Percentiles rank a stretch among this genome's conserved stretches.
Conservation (phyloP, 2,888 invertebrate genomes). For the Pocota personata region DNA sequence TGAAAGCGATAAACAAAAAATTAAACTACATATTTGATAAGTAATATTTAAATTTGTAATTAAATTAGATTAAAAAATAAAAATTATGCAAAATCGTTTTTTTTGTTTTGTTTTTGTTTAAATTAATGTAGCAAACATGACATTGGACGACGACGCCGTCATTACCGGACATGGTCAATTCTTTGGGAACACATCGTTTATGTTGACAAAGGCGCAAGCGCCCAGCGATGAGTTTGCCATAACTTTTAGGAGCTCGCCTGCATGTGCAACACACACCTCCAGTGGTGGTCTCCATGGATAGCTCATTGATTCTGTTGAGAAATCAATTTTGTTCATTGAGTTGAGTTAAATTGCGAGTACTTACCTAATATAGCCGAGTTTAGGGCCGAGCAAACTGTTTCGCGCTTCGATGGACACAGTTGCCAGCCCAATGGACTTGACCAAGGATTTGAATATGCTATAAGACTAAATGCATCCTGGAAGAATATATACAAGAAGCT, state of each 20-base stretch:
- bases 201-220: constrained; percentile 97
- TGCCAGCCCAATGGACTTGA: constrained; percentile 98
- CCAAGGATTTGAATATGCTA: constrained; percentile 99
- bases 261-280: constrained; percentile 96
- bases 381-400: constrained; percentile 96
- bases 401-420: constrained; percentile 96
- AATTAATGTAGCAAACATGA: constrained; percentile 77
- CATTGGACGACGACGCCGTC: constrained; percentile 77
- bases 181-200: constrained; percentile 89
- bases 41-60: constrained; percentile 57
- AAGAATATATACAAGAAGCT: constrained; percentile 51
- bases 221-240: constrained; percentile 96
- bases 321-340: not conserved
- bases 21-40: constrained; percentile 66
- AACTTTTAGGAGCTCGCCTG: constrained; percentile 92
- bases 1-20: constrained; percentile 53
- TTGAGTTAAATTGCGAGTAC: constrained; percentile 61
- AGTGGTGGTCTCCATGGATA: constrained; percentile 95
- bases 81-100: constrained; percentile 56
- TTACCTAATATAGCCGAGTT: constrained; percentile 98
- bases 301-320: constrained; percentile 91
- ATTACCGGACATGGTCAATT: constrained; percentile 82
- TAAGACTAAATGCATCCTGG: constrained; percentile 98
- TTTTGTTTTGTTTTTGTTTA: constrained; percentile 63
- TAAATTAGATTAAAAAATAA: constrained; percentile 68